Base-by-base conservation (phyloP, 2,113 vertebrate species). In the Penelope pileata region DNA sequence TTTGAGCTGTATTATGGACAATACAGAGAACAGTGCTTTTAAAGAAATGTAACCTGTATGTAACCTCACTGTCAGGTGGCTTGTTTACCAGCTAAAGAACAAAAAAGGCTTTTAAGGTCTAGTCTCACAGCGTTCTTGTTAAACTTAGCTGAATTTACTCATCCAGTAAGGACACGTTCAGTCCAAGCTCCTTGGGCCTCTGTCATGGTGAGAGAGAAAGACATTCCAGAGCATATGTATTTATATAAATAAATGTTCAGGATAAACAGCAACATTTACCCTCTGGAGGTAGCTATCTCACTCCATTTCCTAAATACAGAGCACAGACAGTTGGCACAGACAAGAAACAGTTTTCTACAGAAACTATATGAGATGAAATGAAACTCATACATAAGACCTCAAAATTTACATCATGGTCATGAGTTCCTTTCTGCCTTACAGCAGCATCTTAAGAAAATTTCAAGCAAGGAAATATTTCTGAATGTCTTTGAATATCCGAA, bases 131-230 rank as follows among this genome's bases (percentile, higher is more conserved):
- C 21, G 23, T 85, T 81, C 73, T 86, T 78, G 58, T 68, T 94
- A 72, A 79, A 87, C 91, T 85, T 91, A 87, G 26, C 69, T 87
- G 78, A 54, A 87, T 87, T 75, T 75, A 72, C 64, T 54, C 91
- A 82, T 72, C 43, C 63, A 78, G 23, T 45, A 53, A 69, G 8
- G 59, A 74, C 84, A 66, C 8, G 7, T 82, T 91, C 75, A 26
- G 42, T 82, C 26, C 83, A 78, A 86, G 56, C 42, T 78, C 34
- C 34, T 92, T 87, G 6, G 19, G 11, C 18, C 10, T n/a, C 32
- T n/a, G 17, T 56, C 48, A 45, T 36, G n/a, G n/a, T 76, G 47
- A 72, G 45, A 40, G 21, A 89, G 29, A 77, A 29, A 60, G 27
- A 13, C 40, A 51, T 82, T 79, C 40, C 4, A 9, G 56, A 51